Evolutionary conservation across 2,113 vertebrate genomes (phyloP).

Genomic region (Bostrychus sinensis): DNA sequence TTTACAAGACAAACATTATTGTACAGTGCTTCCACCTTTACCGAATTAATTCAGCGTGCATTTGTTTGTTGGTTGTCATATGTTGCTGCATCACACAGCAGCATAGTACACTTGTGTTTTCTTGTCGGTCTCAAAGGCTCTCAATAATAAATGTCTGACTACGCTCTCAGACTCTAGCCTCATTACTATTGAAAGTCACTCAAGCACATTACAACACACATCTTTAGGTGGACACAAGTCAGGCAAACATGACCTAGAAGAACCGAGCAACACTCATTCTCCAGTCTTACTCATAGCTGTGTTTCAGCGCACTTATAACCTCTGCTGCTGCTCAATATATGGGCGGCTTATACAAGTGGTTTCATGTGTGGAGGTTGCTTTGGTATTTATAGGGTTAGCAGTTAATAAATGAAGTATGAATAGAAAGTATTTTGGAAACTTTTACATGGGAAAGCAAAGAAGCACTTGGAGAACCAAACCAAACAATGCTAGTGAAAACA

Average conservation of each 20-base stretch:
- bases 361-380: slow-evolving; percentile 3
- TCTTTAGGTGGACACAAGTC: background rate
- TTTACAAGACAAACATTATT: background rate
- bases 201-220: background rate
- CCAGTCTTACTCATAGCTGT: slow-evolving; percentile 32
- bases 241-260: background rate
- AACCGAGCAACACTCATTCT: slow-evolving; percentile 17
- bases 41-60: background rate
- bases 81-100: slow-evolving; percentile 1
- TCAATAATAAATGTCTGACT: slow-evolving; percentile 28
- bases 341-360: slow-evolving; percentile 17
- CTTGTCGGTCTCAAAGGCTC: slow-evolving; percentile 9
- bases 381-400: background rate
- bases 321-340: slow-evolving; percentile 17
- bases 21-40: background rate
- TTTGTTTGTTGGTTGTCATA: background rate
- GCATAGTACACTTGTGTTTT: background rate
- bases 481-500: too few species aligned
- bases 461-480: too few species aligned
- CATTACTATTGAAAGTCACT: slow-evolving; percentile 14
- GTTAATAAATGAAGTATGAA: too few species aligned
- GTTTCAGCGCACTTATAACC: slow-evolving; percentile 41
- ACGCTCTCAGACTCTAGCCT: background rate
- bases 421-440: too few species aligned
- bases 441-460: too few species aligned